These are phyloP conservation scores for Melolontha melolontha DNA, from an alignment of 2,888 invertebrate genomes.

Conservation along the genomic window DNA sequence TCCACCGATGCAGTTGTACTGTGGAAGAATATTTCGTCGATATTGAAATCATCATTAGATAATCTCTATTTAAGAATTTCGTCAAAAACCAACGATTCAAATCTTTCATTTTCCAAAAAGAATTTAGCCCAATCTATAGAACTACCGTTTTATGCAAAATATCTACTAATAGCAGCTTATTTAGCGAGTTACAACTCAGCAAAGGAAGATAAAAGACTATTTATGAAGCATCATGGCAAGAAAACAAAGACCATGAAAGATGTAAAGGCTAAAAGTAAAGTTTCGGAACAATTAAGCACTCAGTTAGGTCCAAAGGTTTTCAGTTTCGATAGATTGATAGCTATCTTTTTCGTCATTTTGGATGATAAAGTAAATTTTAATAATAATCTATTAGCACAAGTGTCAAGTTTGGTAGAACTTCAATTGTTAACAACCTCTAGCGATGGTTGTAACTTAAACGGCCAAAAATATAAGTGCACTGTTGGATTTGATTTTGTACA, in stretches of 20 bases:
- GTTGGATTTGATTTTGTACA: conserved; percentile 85
- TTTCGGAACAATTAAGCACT: conserved; percentile 71
- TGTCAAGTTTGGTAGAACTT: conserved; percentile 87
- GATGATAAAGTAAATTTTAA: conserved; percentile 88
- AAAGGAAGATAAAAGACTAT: conserved; percentile 87
- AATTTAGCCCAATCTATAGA: conserved; percentile 76
- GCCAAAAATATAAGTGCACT: conserved; percentile 88
- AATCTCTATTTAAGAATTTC: conserved; percentile 79
- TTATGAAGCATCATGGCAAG: conserved; percentile 83
- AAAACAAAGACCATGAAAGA: conserved; percentile 75
- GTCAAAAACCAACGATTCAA: conserved; percentile 55
- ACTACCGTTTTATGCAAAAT: conserved; percentile 91
- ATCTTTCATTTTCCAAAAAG: conserved; percentile 52
- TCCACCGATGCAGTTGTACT: conserved; percentile 76
- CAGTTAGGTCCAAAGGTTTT: conserved; percentile 88
- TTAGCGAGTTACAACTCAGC: conserved; percentile 93
- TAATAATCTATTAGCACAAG: conserved; percentile 87
- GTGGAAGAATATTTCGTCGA: conserved; percentile 84
- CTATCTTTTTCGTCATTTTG: conserved; percentile 90
- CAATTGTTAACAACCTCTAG: conserved; percentile 79
- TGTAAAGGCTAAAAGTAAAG: conserved; percentile 72
- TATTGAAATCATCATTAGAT: conserved; percentile 80
- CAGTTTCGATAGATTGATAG: conserved; percentile 82
- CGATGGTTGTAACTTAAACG: conserved; percentile 80
- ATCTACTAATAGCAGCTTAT: conserved; percentile 89